Evolutionary conservation across 64 coral and sea anemone genomes (phyloP).

Genomic region (Montipora cactus): DNA sequence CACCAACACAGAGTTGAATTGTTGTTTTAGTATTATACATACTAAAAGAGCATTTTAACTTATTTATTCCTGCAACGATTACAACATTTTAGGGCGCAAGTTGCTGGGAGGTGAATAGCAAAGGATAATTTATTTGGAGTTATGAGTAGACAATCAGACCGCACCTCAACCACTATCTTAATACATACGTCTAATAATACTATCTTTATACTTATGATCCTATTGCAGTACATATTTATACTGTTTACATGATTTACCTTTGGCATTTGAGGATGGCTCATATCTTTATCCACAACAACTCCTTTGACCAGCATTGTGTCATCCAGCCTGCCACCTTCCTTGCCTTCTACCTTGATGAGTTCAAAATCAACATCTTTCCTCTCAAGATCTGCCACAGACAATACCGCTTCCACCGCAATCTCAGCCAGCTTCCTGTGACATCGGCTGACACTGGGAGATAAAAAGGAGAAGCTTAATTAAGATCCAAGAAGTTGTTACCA

Average conservation of each 20-base stretch:
- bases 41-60: too few species aligned
- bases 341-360: conserved; percentile 97
- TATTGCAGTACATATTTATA: too few species aligned
- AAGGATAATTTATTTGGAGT: too few species aligned
- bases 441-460: conserved; percentile 84
- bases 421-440: conserved; percentile 96
- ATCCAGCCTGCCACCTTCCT: conserved; percentile 96
- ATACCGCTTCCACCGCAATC: conserved; percentile 97
- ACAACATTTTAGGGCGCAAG: too few species aligned
- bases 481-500: not conserved
- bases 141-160: too few species aligned
- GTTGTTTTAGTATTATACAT: too few species aligned
- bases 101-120: too few species aligned
- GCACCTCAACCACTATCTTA: too few species aligned
- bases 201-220: too few species aligned
- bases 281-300: conserved; percentile 97
- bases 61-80: too few species aligned
- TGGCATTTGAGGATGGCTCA: conserved; percentile 99
- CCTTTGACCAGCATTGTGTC: conserved; percentile 98
- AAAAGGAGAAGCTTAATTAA: not conserved
- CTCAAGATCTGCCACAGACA: conserved; percentile 97
- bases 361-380: conserved; percentile 99
- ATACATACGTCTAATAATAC: too few species aligned
- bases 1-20: too few species aligned
- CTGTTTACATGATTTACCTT: conserved; percentile 57